phyloP scores from a whole-genome alignment of 2,888 invertebrate species.

The Morpho helenor region DNA sequence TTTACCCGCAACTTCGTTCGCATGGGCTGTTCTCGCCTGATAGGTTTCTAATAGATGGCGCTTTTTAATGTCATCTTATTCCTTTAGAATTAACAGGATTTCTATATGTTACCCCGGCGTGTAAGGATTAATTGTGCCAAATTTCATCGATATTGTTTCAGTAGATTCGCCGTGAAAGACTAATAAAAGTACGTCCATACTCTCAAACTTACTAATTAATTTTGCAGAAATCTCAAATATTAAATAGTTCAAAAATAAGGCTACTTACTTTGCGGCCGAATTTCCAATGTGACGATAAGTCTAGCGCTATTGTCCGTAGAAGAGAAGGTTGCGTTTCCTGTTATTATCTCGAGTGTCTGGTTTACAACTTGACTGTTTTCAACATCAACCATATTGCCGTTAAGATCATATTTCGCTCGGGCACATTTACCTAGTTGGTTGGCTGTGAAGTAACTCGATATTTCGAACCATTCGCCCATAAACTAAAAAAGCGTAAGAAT shows the following conservation, averaged over 20 bases:
- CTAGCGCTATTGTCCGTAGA: slow-evolving; percentile 45
- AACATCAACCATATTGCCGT: slow-evolving; percentile 39
- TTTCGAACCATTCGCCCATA: slow-evolving; percentile 56
- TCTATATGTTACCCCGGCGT: no score
- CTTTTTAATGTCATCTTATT: no score
- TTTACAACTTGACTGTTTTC: slow-evolving; percentile 59
- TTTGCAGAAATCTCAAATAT: no score
- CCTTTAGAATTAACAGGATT: no score
- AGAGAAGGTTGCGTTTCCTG: slow-evolving; percentile 47
- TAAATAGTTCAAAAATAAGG: neutral
- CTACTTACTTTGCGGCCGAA: slow-evolving; percentile 40
- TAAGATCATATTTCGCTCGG: slow-evolving; percentile 46
- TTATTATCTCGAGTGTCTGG: slow-evolving; percentile 41
- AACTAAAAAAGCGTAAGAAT: slow-evolving; percentile 41
- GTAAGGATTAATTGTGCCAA: no score
- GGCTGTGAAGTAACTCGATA: slow-evolving; percentile 50
- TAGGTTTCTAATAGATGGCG: no score
- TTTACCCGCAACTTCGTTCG: no score
- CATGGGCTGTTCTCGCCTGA: no score
- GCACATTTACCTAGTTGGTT: slow-evolving; percentile 45
- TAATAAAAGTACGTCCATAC: no score
- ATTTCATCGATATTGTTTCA: no score
- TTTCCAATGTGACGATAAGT: slow-evolving; percentile 48
- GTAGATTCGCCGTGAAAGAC: no score
- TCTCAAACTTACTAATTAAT: no score